These are phyloP conservation scores for Mallotus villosus DNA, from an alignment of 2,797 vertebrate genomes.

Conservation along the genomic window DNA sequence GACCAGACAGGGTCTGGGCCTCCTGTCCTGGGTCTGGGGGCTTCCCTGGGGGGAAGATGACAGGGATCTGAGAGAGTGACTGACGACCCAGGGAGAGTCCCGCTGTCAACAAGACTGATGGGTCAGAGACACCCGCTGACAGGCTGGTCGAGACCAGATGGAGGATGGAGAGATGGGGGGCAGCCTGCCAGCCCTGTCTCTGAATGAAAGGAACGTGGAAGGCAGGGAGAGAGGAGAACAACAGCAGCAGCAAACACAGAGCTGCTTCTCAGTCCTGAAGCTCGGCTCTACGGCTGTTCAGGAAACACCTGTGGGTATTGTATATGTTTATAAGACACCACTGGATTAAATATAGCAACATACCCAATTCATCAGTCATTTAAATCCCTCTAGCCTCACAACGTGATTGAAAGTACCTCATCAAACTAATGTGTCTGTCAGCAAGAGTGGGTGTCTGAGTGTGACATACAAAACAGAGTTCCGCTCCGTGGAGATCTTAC, in stretches of 20 bases:
- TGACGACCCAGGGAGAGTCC: constrained; percentile 63
- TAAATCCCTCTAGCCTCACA: constrained; percentile 22
- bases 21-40: constrained; percentile 21
- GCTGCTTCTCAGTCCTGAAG: neutral
- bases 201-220: constrained; percentile 17
- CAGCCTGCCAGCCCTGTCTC: constrained; percentile 56
- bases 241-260: neutral
- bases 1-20: too few species aligned
- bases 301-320: constrained; percentile 31
- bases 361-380: constrained; percentile 40
- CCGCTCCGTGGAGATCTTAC: constrained; percentile 34
- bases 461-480: constrained; percentile 18
- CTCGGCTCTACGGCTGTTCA: constrained; percentile 26
- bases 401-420: too few species aligned
- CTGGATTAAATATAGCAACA: constrained; percentile 31
- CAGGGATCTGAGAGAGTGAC: constrained; percentile 52
- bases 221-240: constrained; percentile 21
- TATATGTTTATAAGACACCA: constrained; percentile 31
- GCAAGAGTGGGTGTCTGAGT: neutral
- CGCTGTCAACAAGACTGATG: constrained; percentile 67
- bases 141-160: constrained; percentile 52
- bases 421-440: too few species aligned
- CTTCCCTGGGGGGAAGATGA: constrained; percentile 58
- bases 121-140: constrained; percentile 64
- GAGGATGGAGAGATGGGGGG: constrained; percentile 40